A percentile compares a stretch with the other conserved stretches of the same genome.
Conservation (phyloP, 2,888 invertebrate genomes). For the Apotomis turbidana region DNA sequence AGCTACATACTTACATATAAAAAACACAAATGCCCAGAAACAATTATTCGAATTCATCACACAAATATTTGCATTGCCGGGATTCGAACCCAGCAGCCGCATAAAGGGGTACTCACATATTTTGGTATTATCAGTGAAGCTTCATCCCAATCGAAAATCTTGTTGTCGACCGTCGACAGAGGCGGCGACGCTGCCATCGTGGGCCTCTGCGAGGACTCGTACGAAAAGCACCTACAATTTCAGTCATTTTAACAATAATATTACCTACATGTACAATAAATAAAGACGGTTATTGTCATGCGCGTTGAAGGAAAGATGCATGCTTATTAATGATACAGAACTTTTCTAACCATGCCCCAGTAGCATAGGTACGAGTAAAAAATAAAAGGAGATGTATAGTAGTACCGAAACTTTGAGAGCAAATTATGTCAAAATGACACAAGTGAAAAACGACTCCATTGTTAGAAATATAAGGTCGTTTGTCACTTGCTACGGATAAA, state of each 20-base stretch:
- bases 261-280: not conserved
- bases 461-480: too few species aligned
- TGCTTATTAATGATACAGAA: not conserved
- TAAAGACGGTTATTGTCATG: not conserved
- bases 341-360: not conserved
- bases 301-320: not conserved
- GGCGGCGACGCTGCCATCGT: conserved; percentile 79
- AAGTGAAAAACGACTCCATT: too few species aligned
- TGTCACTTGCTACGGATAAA: too few species aligned
- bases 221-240: conserved; percentile 87
- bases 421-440: too few species aligned
- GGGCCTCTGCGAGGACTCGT: conserved; percentile 86
- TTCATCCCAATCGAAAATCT: conserved; percentile 82
- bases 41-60: too few species aligned
- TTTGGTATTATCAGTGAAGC: conserved; percentile 68
- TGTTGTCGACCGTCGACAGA: conserved; percentile 71
- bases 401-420: too few species aligned
- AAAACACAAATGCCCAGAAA: too few species aligned
- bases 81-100: too few species aligned
- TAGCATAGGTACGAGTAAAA: not conserved
- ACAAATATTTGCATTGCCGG: too few species aligned
- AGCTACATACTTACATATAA: too few species aligned
- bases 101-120: conserved; percentile 63
- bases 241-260: not conserved
- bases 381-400: not conserved